Percentiles rank a stretch among this genome's conserved stretches.
phyloP scores from a whole-genome alignment of 2,797 vertebrate genomes.

The Manis pentadactyla region DNA sequence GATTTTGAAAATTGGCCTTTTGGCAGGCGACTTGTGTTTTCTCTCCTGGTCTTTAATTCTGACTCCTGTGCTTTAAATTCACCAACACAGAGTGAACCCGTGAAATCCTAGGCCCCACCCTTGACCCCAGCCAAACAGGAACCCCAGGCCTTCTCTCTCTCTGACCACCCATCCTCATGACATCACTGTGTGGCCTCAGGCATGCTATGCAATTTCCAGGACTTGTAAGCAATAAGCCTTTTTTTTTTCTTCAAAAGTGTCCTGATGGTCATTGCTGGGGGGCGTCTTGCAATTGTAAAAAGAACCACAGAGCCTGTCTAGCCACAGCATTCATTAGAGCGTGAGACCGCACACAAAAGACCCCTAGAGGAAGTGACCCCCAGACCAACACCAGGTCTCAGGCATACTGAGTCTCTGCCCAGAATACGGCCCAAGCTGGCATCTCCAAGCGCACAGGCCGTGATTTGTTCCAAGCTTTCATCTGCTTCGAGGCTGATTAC shows the following conservation, averaged over 20 bases:
- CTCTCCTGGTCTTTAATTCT: background rate
- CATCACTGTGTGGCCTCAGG: background rate
- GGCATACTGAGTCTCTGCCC: background rate
- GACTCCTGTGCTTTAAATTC: background rate
- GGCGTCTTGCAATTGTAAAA: background rate
- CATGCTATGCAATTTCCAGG: background rate
- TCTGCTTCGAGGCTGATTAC: too few relatives aligned
- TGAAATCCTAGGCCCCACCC: background rate
- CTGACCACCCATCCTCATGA: too few relatives aligned
- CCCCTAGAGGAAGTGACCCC: background rate
- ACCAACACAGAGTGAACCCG: background rate
- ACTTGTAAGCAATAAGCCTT: background rate
- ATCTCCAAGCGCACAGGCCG: background rate
- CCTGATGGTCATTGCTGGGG: background rate
- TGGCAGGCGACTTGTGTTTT: background rate
- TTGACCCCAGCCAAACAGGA: background rate
- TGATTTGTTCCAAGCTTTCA: background rate
- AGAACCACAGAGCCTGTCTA: background rate
- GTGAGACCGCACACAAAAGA: background rate
- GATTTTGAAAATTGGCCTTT: background rate
- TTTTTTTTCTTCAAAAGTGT: background rate
- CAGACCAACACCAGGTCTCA: rapidly evolving
- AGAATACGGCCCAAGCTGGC: background rate
- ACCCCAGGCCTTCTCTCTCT: background rate
- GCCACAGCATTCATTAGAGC: background rate